Percentiles rank a stretch among this genome's conserved stretches.
Conservation (phyloP, 2,797 vertebrate genomes). For the Hyperoplus immaculatus region DNA sequence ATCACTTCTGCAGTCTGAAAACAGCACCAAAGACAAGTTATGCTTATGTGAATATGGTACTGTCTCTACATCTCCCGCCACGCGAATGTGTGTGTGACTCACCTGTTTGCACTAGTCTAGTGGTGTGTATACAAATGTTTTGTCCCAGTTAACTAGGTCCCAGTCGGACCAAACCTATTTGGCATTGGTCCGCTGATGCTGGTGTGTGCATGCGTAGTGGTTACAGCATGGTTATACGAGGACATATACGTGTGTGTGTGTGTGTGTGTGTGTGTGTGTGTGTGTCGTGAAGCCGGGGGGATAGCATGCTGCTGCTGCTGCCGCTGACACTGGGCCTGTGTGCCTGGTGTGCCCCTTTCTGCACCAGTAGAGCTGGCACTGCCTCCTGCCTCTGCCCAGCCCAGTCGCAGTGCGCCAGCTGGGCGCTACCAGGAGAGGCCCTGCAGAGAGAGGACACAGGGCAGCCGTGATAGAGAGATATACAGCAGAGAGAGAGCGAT, state of each 20-base stretch:
- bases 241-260: conserved; percentile 64
- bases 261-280: conserved; percentile 65
- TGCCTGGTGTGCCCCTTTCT: conserved; percentile 84
- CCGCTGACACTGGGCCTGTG: conserved; percentile 77
- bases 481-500: conserved; percentile 36
- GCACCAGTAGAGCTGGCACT: conserved; percentile 84
- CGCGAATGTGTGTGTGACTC: conserved; percentile 29
- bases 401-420: conserved; percentile 75
- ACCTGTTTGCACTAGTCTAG: conserved; percentile 49
- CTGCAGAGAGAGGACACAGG: conserved; percentile 77
- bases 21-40: neutral
- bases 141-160: conserved; percentile 78
- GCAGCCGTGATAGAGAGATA: conserved; percentile 76
- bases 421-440: conserved; percentile 81
- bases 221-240: conserved; percentile 47
- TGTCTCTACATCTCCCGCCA: conserved; percentile 7
- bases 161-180: conserved; percentile 74
- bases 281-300: conserved; percentile 69
- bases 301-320: conserved; percentile 71
- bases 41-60: neutral
- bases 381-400: conserved; percentile 80
- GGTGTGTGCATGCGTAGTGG: conserved; percentile 68
- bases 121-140: conserved; percentile 75
- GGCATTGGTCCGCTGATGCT: conserved; percentile 71
- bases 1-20: conserved; percentile 14